phyloP scores from a whole-genome alignment of 2,888 invertebrate genomes.

The Drosophila kambysellisi region DNA sequence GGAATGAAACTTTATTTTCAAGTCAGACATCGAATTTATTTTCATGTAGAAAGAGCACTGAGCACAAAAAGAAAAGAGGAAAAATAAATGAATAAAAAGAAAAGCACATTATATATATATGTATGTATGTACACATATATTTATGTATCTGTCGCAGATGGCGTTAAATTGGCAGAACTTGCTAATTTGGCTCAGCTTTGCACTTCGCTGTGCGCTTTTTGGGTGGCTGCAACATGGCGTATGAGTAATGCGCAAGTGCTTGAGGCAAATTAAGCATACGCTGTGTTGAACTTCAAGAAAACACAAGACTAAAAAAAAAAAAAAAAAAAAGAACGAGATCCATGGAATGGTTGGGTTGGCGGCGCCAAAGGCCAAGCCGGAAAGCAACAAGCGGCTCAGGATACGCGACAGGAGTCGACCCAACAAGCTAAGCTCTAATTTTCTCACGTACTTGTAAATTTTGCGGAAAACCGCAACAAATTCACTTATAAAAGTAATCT shows the following conservation, averaged over 20 bases:
- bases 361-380: constrained; percentile 22
- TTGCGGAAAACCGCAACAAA: constrained; percentile 80
- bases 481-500: constrained; percentile 80
- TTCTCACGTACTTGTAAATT: constrained; percentile 81
- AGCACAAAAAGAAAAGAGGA: constrained; percentile 19
- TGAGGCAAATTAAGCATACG: constrained; percentile 60
- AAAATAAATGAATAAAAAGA: constrained; percentile 1
- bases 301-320: not conserved
- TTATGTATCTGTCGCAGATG: constrained; percentile 13
- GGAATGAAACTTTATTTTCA: constrained; percentile 75
- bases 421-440: constrained; percentile 76
- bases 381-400: constrained; percentile 67
- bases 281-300: constrained; percentile 37
- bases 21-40: constrained; percentile 78
- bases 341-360: not conserved
- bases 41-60: constrained; percentile 65
- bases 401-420: constrained; percentile 29
- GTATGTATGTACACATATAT: not conserved
- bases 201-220: constrained; percentile 32
- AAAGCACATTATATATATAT: not conserved
- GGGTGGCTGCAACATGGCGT: constrained; percentile 46
- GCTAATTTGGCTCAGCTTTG: constrained; percentile 55
- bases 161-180: constrained; percentile 67
- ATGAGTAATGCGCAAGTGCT: constrained; percentile 48
- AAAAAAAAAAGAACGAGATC: not conserved